These are phyloP conservation scores for Catajapyx aquilonaris DNA, from an alignment of 1,140 invertebrate genomes.

Conservation along the genomic window DNA sequence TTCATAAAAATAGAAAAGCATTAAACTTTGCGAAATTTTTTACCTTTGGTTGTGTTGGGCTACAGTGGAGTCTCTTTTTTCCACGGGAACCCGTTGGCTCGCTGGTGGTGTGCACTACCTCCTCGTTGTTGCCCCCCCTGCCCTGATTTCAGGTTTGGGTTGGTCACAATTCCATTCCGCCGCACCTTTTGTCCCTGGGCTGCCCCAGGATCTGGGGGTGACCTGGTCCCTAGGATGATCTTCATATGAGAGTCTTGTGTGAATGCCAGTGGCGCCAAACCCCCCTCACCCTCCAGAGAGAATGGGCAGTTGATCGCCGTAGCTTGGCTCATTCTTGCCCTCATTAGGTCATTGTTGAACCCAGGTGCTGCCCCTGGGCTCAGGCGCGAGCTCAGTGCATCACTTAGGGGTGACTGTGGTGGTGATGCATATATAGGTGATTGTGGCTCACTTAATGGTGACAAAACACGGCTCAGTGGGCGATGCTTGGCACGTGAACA, in stretches of 20 bases:
- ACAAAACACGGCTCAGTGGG: constrained; percentile 36
- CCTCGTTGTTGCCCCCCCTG: constrained; percentile 4
- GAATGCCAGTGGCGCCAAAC: constrained; percentile 29
- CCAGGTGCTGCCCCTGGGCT: no score
- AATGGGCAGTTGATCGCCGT: not conserved
- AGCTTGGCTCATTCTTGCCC: constrained; percentile 2
- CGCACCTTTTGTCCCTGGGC: constrained; percentile 32
- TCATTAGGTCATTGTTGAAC: no score
- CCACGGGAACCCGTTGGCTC: constrained; percentile 45
- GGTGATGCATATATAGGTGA: constrained; percentile 65
- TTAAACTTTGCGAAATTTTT: no score
- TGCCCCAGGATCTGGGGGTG: constrained; percentile 23
- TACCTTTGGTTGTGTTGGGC: no score
- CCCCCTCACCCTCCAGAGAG: not conserved
- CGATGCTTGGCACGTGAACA: constrained; percentile 32
- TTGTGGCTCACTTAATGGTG: constrained; percentile 49
- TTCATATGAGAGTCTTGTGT: constrained; percentile 73
- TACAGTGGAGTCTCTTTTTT: constrained; percentile 46
- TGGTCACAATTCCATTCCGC: constrained; percentile 76
- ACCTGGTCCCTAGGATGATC: constrained; percentile 54
- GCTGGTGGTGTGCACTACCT: constrained; percentile 33
- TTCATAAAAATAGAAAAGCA: no score
- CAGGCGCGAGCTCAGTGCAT: no score
- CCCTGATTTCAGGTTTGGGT: constrained; percentile 47
- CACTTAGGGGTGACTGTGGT: constrained; percentile 57